Evolutionary conservation across 2,113 vertebrate genomes (phyloP).

Genomic region (Pongo pygmaeus): DNA sequence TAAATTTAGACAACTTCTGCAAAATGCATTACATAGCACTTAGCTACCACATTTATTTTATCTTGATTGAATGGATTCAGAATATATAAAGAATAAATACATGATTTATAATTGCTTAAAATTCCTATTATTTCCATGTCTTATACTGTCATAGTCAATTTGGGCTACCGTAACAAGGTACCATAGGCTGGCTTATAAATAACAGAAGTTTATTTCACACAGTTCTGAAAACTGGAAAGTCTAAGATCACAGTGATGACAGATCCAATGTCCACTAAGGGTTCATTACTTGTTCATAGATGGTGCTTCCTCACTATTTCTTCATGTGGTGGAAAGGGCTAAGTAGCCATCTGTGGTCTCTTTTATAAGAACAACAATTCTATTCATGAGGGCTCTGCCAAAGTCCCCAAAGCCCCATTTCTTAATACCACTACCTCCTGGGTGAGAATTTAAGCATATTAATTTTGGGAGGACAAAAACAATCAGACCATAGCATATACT

Average conservation of each 20-base stretch:
- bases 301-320: not conserved
- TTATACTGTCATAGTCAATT: not conserved
- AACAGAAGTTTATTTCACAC: not conserved
- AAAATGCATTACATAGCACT: not conserved
- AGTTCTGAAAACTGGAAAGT: not conserved
- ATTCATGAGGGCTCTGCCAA: too few species aligned
- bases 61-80: not conserved
- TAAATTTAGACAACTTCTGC: not conserved
- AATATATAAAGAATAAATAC: not conserved
- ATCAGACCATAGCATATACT: not conserved
- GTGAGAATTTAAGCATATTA: not conserved
- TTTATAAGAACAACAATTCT: not conserved
- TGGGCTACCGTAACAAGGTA: not conserved
- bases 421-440: not conserved
- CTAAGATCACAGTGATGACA: not conserved
- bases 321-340: not conserved
- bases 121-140: not conserved
- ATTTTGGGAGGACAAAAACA: not conserved
- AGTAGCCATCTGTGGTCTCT: not conserved
- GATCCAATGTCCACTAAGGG: too few species aligned
- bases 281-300: not conserved
- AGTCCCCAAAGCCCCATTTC: not conserved
- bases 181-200: not conserved
- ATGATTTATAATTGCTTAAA: not conserved
- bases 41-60: not conserved